phyloP scores from a whole-genome alignment of 2,888 invertebrate genomes.

The Merodon equestris region DNA sequence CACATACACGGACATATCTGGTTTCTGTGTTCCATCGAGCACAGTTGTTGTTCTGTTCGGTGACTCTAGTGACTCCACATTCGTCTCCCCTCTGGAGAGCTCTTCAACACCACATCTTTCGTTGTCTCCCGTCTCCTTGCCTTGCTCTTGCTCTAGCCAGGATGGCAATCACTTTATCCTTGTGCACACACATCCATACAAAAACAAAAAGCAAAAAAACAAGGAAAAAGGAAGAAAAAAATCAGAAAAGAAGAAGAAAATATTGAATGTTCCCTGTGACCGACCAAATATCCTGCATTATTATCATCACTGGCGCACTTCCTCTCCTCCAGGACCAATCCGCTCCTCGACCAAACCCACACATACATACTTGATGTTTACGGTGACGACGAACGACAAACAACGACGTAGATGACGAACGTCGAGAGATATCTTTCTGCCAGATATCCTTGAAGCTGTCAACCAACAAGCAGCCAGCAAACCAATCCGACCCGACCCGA shows the following conservation, averaged over 20 bases:
- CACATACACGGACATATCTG: too few species aligned
- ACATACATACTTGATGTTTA: conserved; percentile 55
- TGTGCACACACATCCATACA: conserved; percentile 34
- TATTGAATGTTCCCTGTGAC: conserved; percentile 60
- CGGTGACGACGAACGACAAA: conserved; percentile 45
- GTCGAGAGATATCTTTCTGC: conserved; percentile 66
- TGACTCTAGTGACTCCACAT: too few species aligned
- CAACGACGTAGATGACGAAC: conserved; percentile 51
- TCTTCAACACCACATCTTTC: conserved; percentile 2
- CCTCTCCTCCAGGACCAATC: conserved; percentile 54
- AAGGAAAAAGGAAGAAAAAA: too few species aligned
- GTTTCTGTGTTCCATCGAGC: too few species aligned
- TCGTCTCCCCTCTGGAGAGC: too few species aligned
- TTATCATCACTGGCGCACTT: conserved; percentile 65
- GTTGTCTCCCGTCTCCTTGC: conserved; percentile 5
- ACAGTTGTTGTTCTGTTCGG: too few species aligned
- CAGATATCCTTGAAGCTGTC: conserved; percentile 68
- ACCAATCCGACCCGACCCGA: too few species aligned
- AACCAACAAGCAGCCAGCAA: conserved; percentile 25
- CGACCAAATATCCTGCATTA: conserved; percentile 69
- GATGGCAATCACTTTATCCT: conserved; percentile 61
- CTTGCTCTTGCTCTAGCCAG: conserved; percentile 27
- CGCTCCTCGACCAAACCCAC: conserved; percentile 43
- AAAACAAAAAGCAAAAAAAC: neutral
- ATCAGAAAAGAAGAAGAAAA: conserved; percentile 1